These are phyloP conservation scores for Trigoniulus corallinus DNA, from an alignment of 1,140 invertebrate species.

Conservation along the genomic window DNA sequence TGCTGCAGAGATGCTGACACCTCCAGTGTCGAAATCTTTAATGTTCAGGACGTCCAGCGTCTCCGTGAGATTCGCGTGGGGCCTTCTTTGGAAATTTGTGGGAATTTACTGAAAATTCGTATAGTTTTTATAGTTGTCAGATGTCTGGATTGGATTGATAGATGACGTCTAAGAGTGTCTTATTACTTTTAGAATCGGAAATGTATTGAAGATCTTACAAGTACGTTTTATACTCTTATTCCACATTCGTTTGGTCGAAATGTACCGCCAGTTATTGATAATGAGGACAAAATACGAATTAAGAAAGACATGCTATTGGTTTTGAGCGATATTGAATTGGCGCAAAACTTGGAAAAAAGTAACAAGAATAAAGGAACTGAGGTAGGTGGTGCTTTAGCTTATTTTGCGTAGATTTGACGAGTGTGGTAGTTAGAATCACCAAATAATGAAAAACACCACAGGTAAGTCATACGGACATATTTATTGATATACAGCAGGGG, in stretches of 20 bases:
- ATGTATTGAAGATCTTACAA: conserved; percentile 20
- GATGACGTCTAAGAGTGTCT: not conserved
- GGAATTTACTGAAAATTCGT: too few relatives aligned
- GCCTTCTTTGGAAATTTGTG: too few relatives aligned
- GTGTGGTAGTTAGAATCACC: not conserved
- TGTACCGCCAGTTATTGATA: conserved; percentile 23
- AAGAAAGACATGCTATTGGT: conserved; percentile 32
- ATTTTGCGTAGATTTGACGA: too few relatives aligned
- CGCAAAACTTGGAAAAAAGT: conserved; percentile 29
- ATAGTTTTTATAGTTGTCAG: not conserved
- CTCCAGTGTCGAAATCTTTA: too few relatives aligned
- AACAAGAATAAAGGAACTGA: too few relatives aligned
- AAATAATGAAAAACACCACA: too few relatives aligned
- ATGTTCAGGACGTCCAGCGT: too few relatives aligned
- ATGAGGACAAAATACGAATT: conserved; percentile 19
- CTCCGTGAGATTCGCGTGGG: too few relatives aligned
- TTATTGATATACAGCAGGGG: too few relatives aligned
- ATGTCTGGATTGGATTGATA: not conserved
- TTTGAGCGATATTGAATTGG: conserved; percentile 31
- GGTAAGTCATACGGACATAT: too few relatives aligned
- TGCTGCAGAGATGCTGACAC: too few relatives aligned
- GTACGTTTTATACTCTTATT: conserved; percentile 30
- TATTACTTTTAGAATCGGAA: not conserved
- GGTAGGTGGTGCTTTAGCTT: too few relatives aligned
- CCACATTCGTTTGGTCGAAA: conserved; percentile 31